Evolutionary conservation across 1,140 invertebrate genomes (phyloP), one percentile per base, ranked within the genome.

Genomic region (Drosophila micromelanica): DNA sequence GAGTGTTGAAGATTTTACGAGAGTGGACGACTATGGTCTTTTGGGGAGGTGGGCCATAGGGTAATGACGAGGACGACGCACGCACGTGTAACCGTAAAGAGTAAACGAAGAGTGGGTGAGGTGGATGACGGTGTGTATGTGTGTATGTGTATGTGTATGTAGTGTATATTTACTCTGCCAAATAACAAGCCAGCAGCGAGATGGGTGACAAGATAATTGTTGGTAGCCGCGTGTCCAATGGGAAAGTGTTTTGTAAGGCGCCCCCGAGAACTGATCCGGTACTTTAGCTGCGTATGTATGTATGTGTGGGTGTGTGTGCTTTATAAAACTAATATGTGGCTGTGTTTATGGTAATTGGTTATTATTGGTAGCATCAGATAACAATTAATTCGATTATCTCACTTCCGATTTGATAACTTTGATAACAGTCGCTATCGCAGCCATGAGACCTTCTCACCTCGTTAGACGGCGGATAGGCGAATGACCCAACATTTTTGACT

Each of bases 41-140:
- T 20, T 43, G 37, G 32, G 40, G 42, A 30, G 43, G 7, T 1
- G 32, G 48, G 42, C 7, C 42, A 30, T 40, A 55, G 65, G 45
- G 63, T 35, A 52, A 51, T 78, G 70, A 57, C 68, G 65, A 76
- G 61, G 72, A 64, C 73, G 71, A 76, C 81, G 78, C 65, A 70
- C 59, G 67, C 82, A 87, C 82, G 82, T 87, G 82, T 87, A 89
- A 82, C 75, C 78, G 78, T 87, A 87, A 86, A 87, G 81, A 81
- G 81, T 81, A 69, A 78, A 68, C 71, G 27, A 40, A 37, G 69
- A 69, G 73, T 85, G 82, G 57, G 45, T 17, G 11, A 17, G 20
- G 76, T 48, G 56, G 40, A 13, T 23, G 42, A 62, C 32, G 15
- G 32, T 55, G 37, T 42, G 46, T 46, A 23, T 54, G 43, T 32